Base-by-base conservation (phyloP, 1,140 invertebrate genomes). In the Neotoxoptera formosana region DNA sequence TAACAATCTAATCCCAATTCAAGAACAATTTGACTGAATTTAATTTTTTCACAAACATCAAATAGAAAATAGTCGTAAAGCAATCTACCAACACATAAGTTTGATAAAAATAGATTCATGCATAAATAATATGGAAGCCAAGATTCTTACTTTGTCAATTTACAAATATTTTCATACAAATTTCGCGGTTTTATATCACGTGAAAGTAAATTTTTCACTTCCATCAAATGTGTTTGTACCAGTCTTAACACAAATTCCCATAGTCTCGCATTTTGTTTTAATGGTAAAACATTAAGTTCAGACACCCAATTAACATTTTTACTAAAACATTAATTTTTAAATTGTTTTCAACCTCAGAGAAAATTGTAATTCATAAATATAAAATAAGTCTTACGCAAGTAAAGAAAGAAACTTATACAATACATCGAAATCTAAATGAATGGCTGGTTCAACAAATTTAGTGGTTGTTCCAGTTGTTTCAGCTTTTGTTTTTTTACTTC, bases 241-340 rank as follows among this genome's bases (percentile, higher is more conserved):
- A 93, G 20, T 86, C 86, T 93, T 56, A 93, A 93, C 45, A 93
- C 91, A 56, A 93, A 93, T 93, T 93, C 91, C 91, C 91, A 93
- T 3, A 93, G 23, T 45, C 48, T 84, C 11, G 21, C 81, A 53
- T 93, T 93, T 45, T 53, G 81, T 84, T 93, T 93, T 84, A 93
- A 86, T 20, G 48, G 14, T 23, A 8, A 0, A 45, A 56, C 48
- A 41, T 51, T 56, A 23, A 34, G 8, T 81, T 92, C 47, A 51
- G 91, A 93, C 6, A 17, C 14, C 76, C 91, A 93, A 53, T 7
- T 45, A 6, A 25, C 48, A 84, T 93, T 56, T 53, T 48, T 30
- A 53, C 91, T 93, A 56, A 53, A 84, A 93, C 11, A 93, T 25
- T 1, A 47, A 36, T 36, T 89, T 87, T 14, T 7, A 89, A 34